These are phyloP conservation scores for Poeciliopsis turneri DNA, from an alignment of 2,797 vertebrate species.

Conservation along the genomic window DNA sequence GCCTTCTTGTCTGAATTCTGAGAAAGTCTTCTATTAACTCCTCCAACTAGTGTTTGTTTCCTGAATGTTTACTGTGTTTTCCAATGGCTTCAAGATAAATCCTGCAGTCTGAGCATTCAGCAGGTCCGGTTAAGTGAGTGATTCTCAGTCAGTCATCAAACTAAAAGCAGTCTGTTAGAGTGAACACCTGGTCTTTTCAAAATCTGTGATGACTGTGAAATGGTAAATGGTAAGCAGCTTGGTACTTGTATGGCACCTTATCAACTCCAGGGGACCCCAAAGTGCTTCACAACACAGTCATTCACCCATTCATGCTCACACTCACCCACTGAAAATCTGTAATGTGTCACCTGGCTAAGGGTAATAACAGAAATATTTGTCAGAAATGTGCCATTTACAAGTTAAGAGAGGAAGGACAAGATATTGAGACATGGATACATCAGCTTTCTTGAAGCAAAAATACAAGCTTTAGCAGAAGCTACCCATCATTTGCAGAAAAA, in stretches of 20 bases:
- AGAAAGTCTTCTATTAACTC: not conserved
- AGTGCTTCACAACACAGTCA: too few relatives aligned
- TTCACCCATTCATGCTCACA: too few relatives aligned
- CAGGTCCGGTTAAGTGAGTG: not conserved
- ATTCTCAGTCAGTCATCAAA: not conserved
- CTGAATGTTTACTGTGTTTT: not conserved
- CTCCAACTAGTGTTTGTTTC: not conserved
- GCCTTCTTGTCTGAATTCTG: not conserved
- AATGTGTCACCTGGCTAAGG: not conserved
- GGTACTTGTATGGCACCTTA: too few relatives aligned
- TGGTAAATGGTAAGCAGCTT: too few relatives aligned
- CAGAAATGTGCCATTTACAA: not conserved
- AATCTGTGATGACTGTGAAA: not conserved
- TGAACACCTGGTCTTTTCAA: not conserved
- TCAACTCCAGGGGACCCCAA: too few relatives aligned
- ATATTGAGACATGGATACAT: not conserved
- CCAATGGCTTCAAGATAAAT: not conserved
- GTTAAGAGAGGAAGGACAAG: not conserved
- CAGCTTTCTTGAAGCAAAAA: not conserved
- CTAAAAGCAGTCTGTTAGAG: not conserved
- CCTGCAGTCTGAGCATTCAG: not conserved
- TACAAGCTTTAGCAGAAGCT: not conserved
- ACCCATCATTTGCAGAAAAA: not conserved
- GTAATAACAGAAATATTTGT: not conserved
- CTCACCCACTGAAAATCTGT: not conserved